Base-by-base conservation (phyloP, 2,888 invertebrate species). In the Chymomyza fuscimana region DNA sequence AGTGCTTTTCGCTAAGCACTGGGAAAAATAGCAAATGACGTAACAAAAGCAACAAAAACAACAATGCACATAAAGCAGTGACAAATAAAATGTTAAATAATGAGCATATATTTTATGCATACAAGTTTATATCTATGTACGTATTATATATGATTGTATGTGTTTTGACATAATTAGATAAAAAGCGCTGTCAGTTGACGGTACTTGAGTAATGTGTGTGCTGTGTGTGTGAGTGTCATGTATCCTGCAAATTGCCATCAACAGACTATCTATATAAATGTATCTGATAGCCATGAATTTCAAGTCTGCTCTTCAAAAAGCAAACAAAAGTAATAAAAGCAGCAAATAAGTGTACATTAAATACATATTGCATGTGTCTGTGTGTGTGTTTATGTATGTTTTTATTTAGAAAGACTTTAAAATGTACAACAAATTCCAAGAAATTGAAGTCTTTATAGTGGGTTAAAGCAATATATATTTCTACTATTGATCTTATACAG, bases 121-220 rank as follows among this genome's bases (percentile, higher is more conserved):
- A 61, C 68, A 75, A 74, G 71, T 61, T 63, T 64, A 75, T 70
- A 75, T 56, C 60, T 52, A 69, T 60, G 40, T 12, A 46, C 4
- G 40, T 40, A 4, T 5, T 46, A 12, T 10, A 10, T 40, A 10
- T 46, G 59, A 64, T 51, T 66, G 58, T 59, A 50, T 56, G 32
- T 67, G 65, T 74, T 64, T 51, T 71, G 72, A 60, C 65, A 71
- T 74, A 74, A 74, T 74, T 75, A 71, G 71, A 64, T 74, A 58
- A 65, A 73, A 68, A 66, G 65, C 59, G 59, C 65, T 51, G 59
- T 66, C 65, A 66, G 50, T 19, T 66, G 29, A n/a, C 9, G 32
- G 9, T 12, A 59, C 32, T 32, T 32, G 19, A 59, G 58, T 51
- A 19, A 15, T 54, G 15, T 54, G 54, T 6, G 19, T 19, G 54